Evolutionary conservation across 1,140 invertebrate species (phyloP).

Genomic region (Papilio polytes): DNA sequence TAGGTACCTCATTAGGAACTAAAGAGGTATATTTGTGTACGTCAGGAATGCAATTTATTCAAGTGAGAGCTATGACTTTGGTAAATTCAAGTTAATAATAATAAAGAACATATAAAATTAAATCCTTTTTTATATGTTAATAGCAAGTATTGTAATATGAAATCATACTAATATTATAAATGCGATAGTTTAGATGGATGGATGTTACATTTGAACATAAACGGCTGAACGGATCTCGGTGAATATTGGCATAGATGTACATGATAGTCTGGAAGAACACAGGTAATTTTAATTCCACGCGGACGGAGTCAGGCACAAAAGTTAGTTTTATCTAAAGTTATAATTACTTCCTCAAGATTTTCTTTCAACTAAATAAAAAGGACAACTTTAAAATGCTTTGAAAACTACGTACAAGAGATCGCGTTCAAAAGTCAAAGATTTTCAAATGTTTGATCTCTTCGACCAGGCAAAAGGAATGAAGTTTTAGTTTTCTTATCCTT

Average conservation of each 20-base stretch:
- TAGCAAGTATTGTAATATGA: neutral
- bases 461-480: neutral
- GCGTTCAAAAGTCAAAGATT: conserved; percentile 3
- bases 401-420: neutral
- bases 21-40: conserved; percentile 1
- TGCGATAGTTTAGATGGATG: too few relatives aligned
- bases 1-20: neutral
- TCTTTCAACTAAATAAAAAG: neutral
- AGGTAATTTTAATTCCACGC: too few relatives aligned
- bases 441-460: neutral
- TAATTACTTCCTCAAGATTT: neutral
- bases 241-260: too few relatives aligned
- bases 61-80: too few relatives aligned
- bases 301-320: too few relatives aligned
- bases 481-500: conserved; percentile 9
- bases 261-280: too few relatives aligned
- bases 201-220: too few relatives aligned
- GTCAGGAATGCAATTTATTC: neutral
- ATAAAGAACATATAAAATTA: neutral
- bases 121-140: neutral
- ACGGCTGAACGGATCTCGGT: too few relatives aligned
- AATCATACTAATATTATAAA: too few relatives aligned
- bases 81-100: neutral
- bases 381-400: neutral
- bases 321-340: too few relatives aligned